Conservation (phyloP, 37 sponge, comb jelly and placozoan species). For the Tethya wilhelma region DNA sequence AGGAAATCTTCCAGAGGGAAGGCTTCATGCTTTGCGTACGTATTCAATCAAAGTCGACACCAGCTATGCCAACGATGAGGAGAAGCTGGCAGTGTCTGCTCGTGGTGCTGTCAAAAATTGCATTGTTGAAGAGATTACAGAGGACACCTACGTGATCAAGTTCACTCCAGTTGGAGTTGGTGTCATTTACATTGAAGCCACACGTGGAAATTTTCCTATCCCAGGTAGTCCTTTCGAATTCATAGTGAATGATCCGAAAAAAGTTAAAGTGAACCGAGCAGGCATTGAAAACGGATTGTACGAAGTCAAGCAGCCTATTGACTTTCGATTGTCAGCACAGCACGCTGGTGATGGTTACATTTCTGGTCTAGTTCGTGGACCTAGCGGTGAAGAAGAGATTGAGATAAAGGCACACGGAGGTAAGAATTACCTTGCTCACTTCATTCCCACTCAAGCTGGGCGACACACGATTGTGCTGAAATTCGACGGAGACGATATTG, state of each 20-base stretch:
- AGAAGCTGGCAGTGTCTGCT: constrained; percentile 21
- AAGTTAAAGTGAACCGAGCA: constrained; percentile 34
- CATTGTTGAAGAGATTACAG: constrained; percentile 1
- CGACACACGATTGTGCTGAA: constrained; percentile 48
- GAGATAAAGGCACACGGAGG: constrained; percentile 20
- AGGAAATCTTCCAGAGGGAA: constrained; percentile 1
- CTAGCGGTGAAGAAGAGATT: constrained; percentile 27
- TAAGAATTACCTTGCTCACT: constrained; percentile 47
- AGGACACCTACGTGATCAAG: constrained; percentile 22
- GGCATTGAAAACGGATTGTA: constrained; percentile 49
- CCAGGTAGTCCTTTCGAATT: constrained; percentile 39
- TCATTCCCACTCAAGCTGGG: constrained; percentile 53
- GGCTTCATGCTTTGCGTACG: constrained; percentile 26
- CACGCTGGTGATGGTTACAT: constrained; percentile 76
- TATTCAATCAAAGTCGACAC: constrained; percentile 33
- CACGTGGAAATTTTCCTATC: constrained; percentile 22
- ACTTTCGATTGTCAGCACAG: constrained; percentile 50
- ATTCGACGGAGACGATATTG: constrained; percentile 64
- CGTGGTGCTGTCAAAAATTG: constrained; percentile 35
- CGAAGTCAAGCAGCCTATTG: constrained; percentile 46
- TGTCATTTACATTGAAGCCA: constrained; percentile 5
- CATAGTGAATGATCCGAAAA: constrained; percentile 51
- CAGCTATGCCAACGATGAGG: constrained; percentile 47
- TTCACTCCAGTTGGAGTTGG: constrained; percentile 63
- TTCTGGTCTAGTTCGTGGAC: constrained; percentile 28